Evolutionary conservation across 1,140 invertebrate genomes (phyloP).

Genomic region (Trypoxylus dichotomus): DNA sequence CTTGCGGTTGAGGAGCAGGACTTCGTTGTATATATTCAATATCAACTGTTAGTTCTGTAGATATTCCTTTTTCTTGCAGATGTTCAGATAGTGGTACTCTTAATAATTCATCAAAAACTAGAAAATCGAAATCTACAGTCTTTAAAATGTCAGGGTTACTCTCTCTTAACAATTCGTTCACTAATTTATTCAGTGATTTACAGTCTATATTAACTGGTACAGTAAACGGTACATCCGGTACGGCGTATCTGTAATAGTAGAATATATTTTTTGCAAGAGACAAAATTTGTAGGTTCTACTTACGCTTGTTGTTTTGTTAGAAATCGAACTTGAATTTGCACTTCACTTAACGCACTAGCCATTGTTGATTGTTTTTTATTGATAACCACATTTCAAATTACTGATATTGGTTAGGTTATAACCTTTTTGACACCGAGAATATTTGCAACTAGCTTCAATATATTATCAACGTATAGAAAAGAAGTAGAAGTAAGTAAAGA

Average conservation of each 20-base stretch:
- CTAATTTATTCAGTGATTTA: constrained; percentile 74
- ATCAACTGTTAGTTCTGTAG: constrained; percentile 77
- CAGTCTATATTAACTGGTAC: constrained; percentile 70
- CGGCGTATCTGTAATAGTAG: constrained; percentile 75
- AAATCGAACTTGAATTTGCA: constrained; percentile 74
- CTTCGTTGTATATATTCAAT: constrained; percentile 89
- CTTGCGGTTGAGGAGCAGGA: constrained; percentile 85
- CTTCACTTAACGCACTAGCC: constrained; percentile 15
- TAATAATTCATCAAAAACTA: constrained; percentile 81
- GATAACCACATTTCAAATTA: neutral
- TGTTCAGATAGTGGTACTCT: constrained; percentile 69
- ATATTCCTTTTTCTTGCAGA: constrained; percentile 66
- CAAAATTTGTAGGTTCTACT: constrained; percentile 51
- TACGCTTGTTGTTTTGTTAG: constrained; percentile 80
- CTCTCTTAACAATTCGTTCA: constrained; percentile 81
- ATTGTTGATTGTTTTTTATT: neutral
- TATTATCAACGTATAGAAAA: neutral
- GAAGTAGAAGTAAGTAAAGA: neutral
- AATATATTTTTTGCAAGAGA: constrained; percentile 35
- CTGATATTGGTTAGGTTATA: neutral
- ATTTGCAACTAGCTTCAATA: neutral
- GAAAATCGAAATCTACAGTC: constrained; percentile 83
- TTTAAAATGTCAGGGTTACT: constrained; percentile 55
- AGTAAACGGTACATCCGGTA: constrained; percentile 81
- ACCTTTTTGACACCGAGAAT: neutral